phyloP scores from a whole-genome alignment of 2,797 vertebrate species.

The Parauchenoglanis punctatus region DNA sequence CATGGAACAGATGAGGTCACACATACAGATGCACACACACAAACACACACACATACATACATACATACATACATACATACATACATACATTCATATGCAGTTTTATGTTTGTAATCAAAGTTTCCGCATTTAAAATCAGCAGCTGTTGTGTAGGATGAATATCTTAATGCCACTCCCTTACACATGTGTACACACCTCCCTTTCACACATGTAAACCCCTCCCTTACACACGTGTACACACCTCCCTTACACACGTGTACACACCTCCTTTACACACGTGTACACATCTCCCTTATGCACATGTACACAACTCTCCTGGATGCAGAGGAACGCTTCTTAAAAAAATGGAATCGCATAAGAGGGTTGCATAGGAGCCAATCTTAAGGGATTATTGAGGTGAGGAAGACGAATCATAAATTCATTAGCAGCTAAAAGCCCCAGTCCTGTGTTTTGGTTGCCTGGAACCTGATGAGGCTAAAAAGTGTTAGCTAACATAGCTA shows the following conservation, averaged over 20 bases:
- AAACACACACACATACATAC: background rate
- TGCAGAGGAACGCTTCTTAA: background rate
- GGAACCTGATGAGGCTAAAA: background rate
- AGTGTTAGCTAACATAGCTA: background rate
- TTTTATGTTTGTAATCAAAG: constrained; percentile 20
- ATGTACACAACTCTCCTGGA: background rate
- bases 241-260: background rate
- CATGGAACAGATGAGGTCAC: constrained; percentile 36
- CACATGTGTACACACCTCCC: background rate
- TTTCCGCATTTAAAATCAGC: constrained; percentile 1
- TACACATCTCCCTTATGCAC: background rate
- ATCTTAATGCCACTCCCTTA: background rate
- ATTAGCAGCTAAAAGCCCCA: background rate
- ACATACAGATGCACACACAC: background rate
- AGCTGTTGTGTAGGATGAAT: background rate
- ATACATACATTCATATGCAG: background rate
- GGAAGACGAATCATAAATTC: background rate
- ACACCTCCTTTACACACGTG: background rate
- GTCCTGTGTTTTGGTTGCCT: background rate
- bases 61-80: no score
- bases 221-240: background rate
- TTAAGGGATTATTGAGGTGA: background rate
- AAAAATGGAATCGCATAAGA: background rate
- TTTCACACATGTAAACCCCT: background rate
- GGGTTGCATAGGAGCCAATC: background rate